Base-by-base conservation (phyloP, 2,888 invertebrate species). In the Heliconius ethilla region DNA sequence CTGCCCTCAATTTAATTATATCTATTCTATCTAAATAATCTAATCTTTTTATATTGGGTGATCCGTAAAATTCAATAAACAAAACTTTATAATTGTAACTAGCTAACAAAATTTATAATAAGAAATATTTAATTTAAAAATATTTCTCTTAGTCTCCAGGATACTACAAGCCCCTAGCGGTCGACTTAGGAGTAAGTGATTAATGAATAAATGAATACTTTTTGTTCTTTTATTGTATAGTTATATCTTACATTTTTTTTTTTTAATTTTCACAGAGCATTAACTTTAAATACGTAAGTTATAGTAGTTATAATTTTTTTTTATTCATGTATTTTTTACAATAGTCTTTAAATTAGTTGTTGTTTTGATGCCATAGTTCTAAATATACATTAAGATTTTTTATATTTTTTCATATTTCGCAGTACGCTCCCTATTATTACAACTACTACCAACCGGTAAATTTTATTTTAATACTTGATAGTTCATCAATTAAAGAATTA, bases 231-330 rank as follows among this genome's bases (percentile, higher is more conserved):
- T 11, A 33, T 18, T n/a, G n/a, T 11, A 11, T 67, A 18, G 9
- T 80, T 73, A 76, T n/a, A 62, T 59, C 15, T 6, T 59, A 22
- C 22, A 51, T 9, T 59, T 27, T 70, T 27, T 22, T 29, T 10
- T 51, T 66, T 75, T 55, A n/a, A 63, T 78, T 78, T 79, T 78
- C 69, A 9, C 84, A 89, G 89, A 84, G 86, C 62, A 83, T 89
- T 25, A 85, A 82, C 82, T 86, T 89, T 78, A 84, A 84, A 84
- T 89, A 89, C 80, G 89, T 89, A 83, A 87, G 89, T 88, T 37
- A 18, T 33, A n/a, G 25, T 67, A 67, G 18, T 51, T 51, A 51
- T 27, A 59, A 55, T 40, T 10, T 55, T 37, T 3, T 51, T 18
- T 51, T 7, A 51, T 18, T 51, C 3, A 51, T 51, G 18, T 22